Evolutionary conservation across 2,113 vertebrate species (phyloP), one percentile per base, ranked within the genome.

Genomic region (Phocoena phocoena): DNA sequence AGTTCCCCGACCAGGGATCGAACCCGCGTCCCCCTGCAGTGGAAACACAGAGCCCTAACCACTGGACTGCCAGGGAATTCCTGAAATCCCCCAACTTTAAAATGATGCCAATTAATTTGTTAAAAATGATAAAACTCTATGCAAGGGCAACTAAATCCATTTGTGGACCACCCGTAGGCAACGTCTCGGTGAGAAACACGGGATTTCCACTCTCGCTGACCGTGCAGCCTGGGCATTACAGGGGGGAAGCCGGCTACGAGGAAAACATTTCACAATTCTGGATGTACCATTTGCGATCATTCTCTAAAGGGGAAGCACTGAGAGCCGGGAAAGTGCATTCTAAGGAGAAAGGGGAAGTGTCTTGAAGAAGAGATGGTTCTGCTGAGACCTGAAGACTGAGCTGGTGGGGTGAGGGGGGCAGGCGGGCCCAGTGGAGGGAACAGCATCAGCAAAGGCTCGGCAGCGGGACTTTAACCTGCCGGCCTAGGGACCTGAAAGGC

Each of bases 401-500:
- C 41, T 50, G 11, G 2, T 6, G 55, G 47, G 20, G 38, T 12
- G 1, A 7, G 18, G 10, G 26, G 23, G 17, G 0, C 0, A 9
- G 62, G 38, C 77, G 11, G 31, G 33, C 80, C 68, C 36, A 0
- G 8, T 5, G 26, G 41, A 28, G 17, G 31, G 44, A 14, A 55
- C 2, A 26, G 55, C 65, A 10, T 4, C 0, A 10, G 17, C 71
- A 12, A 14, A 15, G 86, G 55, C 44, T 60, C 0, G 4, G 63
- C 12, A 2, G 31, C 1, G 7, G n/a, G 41, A 25, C 18, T 0
- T 13, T 1, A 1, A 25, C 28, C 36, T 10, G 26, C 47, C 81
- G 0, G 0, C 1, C 74, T 17, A 10, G 6, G 3, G 60, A 10
- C 12, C 74, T 10, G 68, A 44, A 21, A 23, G 25, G 60, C 13